Percentiles rank a stretch among this genome's conserved stretches.
These are phyloP conservation scores for Heterotilapia buettikoferi DNA, from an alignment of 2,113 vertebrate species.

Conservation along the genomic window DNA sequence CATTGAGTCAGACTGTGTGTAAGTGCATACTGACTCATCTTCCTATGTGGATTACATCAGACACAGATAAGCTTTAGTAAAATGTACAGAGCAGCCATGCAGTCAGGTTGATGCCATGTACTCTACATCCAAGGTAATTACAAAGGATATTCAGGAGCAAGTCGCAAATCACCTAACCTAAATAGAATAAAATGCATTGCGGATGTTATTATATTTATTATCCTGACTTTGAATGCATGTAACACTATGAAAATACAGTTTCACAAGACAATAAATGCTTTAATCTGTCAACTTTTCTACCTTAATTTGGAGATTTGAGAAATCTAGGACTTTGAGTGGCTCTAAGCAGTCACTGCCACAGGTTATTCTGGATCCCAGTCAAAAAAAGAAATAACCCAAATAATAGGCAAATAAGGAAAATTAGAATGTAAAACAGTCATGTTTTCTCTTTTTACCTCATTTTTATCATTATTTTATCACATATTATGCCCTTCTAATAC, in stretches of 20 bases:
- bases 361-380: neutral
- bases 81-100: neutral
- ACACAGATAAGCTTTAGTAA: slow-evolving; percentile 9
- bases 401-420: neutral
- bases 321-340: neutral
- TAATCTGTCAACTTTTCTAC: neutral
- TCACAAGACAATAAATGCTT: neutral
- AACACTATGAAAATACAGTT: neutral
- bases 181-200: neutral
- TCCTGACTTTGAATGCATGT: neutral
- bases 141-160: neutral
- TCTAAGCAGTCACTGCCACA: neutral
- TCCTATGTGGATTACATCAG: neutral
- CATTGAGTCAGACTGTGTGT: slow-evolving; percentile 17
- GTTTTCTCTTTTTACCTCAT: neutral
- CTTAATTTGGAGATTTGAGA: neutral
- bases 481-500: neutral
- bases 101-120: neutral
- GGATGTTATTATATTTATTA: neutral
- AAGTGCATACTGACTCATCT: slow-evolving; percentile 14
- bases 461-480: neutral
- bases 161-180: no score
- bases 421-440: neutral
- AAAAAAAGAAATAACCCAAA: neutral
- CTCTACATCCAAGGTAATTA: neutral